phyloP scores from a whole-genome alignment of 2,797 vertebrate genomes.

The Euphonia xanthogaster region DNA sequence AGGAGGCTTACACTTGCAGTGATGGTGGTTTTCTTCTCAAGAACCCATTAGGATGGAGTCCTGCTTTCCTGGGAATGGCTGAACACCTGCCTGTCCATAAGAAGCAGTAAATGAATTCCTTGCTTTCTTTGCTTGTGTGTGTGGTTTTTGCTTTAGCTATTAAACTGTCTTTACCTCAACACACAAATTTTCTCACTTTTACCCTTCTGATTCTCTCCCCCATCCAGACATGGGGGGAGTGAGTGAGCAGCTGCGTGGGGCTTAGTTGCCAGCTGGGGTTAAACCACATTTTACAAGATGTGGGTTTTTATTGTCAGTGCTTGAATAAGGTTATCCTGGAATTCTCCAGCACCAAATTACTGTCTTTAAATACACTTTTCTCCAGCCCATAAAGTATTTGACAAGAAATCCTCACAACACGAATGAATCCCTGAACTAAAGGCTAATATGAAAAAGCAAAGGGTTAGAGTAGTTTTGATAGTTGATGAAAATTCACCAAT shows the following conservation, averaged over 20 bases:
- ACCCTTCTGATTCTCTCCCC: neutral
- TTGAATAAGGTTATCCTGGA: neutral
- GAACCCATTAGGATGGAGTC: neutral
- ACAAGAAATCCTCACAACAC: neutral
- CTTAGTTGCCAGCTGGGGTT: neutral
- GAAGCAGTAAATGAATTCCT: neutral
- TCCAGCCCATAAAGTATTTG: neutral
- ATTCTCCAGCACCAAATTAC: neutral
- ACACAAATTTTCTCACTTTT: neutral
- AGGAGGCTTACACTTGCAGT: neutral
- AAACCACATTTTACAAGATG: neutral
- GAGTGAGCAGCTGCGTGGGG: neutral
- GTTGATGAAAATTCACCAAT: neutral
- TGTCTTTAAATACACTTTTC: neutral
- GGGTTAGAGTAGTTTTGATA: neutral
- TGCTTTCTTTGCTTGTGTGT: neutral
- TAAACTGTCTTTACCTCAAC: neutral
- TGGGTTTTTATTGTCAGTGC: neutral
- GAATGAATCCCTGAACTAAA: neutral
- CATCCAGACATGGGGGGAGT: neutral
- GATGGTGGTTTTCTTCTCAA: neutral
- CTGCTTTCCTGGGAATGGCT: neutral
- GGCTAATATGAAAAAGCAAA: neutral
- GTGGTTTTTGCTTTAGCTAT: neutral
- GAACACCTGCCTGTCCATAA: neutral